Evolutionary conservation across 2,888 invertebrate species (phyloP).

Genomic region (Microchrysa polita): DNA sequence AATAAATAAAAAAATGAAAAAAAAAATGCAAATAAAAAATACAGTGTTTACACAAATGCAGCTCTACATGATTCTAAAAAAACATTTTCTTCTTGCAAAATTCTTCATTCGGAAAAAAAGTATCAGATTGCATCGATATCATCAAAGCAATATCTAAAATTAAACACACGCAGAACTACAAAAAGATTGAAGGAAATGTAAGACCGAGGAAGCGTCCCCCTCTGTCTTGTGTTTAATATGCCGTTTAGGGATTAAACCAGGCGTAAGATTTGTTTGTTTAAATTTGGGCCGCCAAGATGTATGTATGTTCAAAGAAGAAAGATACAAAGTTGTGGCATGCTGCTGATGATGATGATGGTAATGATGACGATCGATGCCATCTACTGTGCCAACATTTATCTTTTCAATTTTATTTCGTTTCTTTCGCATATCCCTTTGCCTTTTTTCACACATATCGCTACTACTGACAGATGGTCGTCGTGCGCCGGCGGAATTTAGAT

Average conservation of each 20-base stretch:
- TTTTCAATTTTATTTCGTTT: background rate
- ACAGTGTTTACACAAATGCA: too few species aligned
- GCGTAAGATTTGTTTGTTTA: slow-evolving; percentile 35
- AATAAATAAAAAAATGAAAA: too few species aligned
- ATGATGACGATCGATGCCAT: slow-evolving; percentile 11
- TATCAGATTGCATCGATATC: background rate
- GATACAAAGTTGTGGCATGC: too few species aligned
- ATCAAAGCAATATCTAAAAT: slow-evolving; percentile 18
- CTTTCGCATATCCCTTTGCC: background rate
- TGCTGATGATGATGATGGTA: background rate
- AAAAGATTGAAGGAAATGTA: slow-evolving; percentile 6
- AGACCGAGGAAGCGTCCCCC: background rate
- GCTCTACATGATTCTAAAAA: too few species aligned
- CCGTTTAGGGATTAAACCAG: slow-evolving; percentile 18
- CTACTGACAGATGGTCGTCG: slow-evolving; percentile 6
- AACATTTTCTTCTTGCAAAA: too few species aligned
- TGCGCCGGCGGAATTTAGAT: background rate
- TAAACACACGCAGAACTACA: background rate
- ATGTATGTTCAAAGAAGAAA: too few species aligned
- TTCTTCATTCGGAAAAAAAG: background rate
- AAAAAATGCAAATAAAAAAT: too few species aligned
- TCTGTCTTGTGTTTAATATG: background rate
- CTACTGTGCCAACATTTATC: background rate
- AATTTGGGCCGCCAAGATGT: too few species aligned
- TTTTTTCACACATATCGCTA: slow-evolving; percentile 4